Conservation (phyloP, 2,797 vertebrate genomes). For the Rhinophrynus dorsalis region DNA sequence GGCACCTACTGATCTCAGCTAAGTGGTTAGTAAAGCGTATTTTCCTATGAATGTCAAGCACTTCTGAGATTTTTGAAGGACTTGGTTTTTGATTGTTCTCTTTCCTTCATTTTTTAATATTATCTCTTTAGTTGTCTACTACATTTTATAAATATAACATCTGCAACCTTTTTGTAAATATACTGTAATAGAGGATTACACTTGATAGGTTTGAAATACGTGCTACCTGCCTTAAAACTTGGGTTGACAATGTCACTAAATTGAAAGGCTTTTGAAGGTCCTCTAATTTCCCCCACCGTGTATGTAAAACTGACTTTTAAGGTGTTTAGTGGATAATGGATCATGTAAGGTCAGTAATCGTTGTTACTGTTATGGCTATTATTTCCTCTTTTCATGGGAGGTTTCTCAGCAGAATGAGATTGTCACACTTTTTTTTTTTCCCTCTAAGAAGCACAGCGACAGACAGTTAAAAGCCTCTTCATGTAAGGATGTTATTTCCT, state of each 20-base stretch:
- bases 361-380: constrained; percentile 71
- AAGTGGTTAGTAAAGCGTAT: constrained; percentile 71
- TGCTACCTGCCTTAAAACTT: constrained; percentile 62
- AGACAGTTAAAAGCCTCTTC: constrained; percentile 86
- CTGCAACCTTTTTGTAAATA: not conserved
- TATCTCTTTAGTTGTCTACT: not conserved
- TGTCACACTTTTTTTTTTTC: constrained; percentile 74
- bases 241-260: constrained; percentile 66
- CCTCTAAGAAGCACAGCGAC: constrained; percentile 67
- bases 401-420: constrained; percentile 79
- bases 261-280: constrained; percentile 67
- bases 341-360: constrained; percentile 74
- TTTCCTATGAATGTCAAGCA: constrained; percentile 67
- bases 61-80: constrained; percentile 67
- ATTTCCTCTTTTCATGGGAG: constrained; percentile 78
- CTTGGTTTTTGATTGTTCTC: constrained; percentile 61
- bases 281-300: constrained; percentile 62
- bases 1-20: constrained; percentile 69
- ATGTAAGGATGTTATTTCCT: constrained; percentile 84
- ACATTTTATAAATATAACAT: not conserved
- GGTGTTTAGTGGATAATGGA: constrained; percentile 76
- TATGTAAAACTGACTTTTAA: constrained; percentile 79
- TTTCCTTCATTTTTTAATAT: constrained; percentile 52
- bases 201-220: constrained; percentile 52
- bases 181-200: not conserved